Evolutionary conservation across 1,140 invertebrate species (phyloP), one percentile per base, ranked within the genome.

Genomic region (Dinoponera quadriceps): DNA sequence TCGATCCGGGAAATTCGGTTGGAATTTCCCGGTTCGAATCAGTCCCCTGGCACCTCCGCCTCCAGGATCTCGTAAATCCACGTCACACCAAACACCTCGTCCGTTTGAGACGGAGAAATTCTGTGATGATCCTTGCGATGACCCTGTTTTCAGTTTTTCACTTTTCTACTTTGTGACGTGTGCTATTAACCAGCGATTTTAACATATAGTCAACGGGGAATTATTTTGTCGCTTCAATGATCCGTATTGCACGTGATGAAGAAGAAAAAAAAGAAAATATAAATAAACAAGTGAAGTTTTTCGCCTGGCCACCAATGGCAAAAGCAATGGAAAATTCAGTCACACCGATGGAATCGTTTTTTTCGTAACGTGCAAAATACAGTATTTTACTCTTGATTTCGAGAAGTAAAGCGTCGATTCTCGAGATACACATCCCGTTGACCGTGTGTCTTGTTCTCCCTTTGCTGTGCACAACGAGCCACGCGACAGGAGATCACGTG

Each of bases 181-280:
- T 77, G 16, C 9, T 18, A 78, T 68, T 68, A 78, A 78, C 22
- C n/a, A n/a, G n/a, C n/a, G 44, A 57, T 78, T 49, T 29, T 80
- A 51, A 69, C 48, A 48, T 59, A 57, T 11, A 68, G 5, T 33
- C 13, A 78, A 7, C 48, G 4, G 27, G 9, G 16, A 9, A 22
- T 51, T 5, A 68, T 59, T 68, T 55, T 68, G 18, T 38, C 27
- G 3, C 7, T 20, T 48, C 0, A 20, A 69, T 69, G 55, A 22
- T 66, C 2, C 18, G n/a, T 11, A 0, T 27, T 2, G 0, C 16
- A 2, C 11, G 3, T 25, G 13, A 2, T 59, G n/a, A n/a, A n/a
- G n/a, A n/a, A n/a, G n/a, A n/a, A n/a, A n/a, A n/a, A n/a, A n/a
- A n/a, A n/a, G n/a, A n/a, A n/a, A n/a, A n/a, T n/a, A n/a, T n/a